Evolutionary conservation across 2,113 vertebrate genomes (phyloP).

Genomic region (Cebus imitator): DNA sequence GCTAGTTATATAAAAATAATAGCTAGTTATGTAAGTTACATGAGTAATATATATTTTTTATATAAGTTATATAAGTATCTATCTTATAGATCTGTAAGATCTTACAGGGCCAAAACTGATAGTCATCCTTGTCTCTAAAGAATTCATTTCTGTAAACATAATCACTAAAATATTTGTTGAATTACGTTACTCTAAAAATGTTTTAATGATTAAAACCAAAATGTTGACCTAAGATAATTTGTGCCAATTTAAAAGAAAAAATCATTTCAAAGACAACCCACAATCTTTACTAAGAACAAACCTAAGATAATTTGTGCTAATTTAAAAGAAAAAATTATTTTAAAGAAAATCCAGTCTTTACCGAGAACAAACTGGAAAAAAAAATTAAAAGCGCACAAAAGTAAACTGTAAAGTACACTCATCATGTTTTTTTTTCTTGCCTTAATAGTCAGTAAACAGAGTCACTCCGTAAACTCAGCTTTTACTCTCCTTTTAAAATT

Average conservation of each 20-base stretch:
- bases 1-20: background rate
- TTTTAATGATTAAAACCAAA: constrained; percentile 3
- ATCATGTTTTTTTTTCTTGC: background rate
- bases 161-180: background rate
- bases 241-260: constrained; percentile 33
- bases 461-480: background rate
- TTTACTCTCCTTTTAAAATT: background rate
- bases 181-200: constrained; percentile 8
- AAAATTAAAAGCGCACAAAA: background rate
- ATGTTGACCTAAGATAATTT: background rate
- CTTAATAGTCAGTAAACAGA: background rate
- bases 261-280: background rate
- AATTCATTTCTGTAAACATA: background rate
- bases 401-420: background rate
- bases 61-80: background rate
- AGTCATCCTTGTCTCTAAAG: background rate
- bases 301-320: background rate
- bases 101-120: background rate
- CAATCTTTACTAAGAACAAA: background rate
- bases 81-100: background rate
- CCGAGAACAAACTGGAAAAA: background rate
- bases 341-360: background rate
- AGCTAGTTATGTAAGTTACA: too few relatives aligned
- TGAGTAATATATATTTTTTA: too few relatives aligned
- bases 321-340: constrained; percentile 31